Evolutionary conservation across 2,888 invertebrate genomes (phyloP).

Genomic region (Orthonychiurus folsomi): DNA sequence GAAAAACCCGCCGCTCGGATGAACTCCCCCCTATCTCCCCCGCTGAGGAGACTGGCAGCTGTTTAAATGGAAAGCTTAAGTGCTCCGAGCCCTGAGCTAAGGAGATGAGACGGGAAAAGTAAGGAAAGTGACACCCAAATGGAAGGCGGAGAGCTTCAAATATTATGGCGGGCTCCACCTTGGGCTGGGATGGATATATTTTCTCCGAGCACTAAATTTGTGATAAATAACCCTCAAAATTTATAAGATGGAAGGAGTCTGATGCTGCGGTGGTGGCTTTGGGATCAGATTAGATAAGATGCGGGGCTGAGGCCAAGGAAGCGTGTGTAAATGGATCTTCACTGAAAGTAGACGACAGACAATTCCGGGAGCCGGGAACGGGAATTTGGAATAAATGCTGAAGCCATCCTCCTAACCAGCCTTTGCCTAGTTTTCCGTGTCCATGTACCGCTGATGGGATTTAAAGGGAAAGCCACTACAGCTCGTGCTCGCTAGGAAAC

Average conservation of each 20-base stretch:
- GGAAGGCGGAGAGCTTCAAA: neutral
- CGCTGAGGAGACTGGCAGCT: neutral
- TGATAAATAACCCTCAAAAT: constrained; percentile 1
- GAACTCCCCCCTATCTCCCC: no score
- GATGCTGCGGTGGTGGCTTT: neutral
- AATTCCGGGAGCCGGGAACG: no score
- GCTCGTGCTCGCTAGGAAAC: no score
- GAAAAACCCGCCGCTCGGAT: no score
- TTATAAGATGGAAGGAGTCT: neutral
- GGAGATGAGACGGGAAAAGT: neutral
- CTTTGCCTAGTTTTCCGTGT: no score
- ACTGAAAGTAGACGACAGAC: no score
- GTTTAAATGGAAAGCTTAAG: neutral
- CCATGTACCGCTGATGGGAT: no score
- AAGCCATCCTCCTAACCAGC: no score
- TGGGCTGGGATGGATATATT: neutral
- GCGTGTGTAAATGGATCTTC: no score
- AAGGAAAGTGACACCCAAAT: neutral
- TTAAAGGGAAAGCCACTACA: no score
- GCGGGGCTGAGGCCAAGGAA: neutral
- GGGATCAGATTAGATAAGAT: neutral
- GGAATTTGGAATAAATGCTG: no score
- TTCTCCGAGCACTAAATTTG: neutral
- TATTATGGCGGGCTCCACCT: neutral
- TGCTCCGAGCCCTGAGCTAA: neutral